Evolutionary conservation across 1,140 invertebrate genomes (phyloP).

Genomic region (Agraylea sexmaculata): DNA sequence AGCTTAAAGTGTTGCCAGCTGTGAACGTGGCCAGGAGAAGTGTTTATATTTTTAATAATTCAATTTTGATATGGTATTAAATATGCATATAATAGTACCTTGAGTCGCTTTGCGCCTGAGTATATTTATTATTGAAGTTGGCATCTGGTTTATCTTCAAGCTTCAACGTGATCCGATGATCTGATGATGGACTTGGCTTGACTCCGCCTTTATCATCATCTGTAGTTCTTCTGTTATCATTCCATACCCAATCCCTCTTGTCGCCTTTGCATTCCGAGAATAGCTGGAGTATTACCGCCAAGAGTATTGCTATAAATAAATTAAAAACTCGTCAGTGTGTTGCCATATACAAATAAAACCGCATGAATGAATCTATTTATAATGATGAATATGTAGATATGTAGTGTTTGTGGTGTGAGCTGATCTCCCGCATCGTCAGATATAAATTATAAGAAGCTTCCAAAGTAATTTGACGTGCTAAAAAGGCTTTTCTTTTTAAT

Average conservation of each 20-base stretch:
- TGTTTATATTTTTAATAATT: background rate
- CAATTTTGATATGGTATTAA: no score
- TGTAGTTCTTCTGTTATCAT: slow-evolving; percentile 14
- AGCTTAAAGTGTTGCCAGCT: background rate
- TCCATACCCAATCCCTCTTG: slow-evolving; percentile 20
- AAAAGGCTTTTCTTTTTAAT: no score
- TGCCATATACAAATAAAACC: no score
- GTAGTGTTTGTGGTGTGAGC: no score
- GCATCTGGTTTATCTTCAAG: slow-evolving; percentile 14
- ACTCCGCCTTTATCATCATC: slow-evolving; percentile 6
- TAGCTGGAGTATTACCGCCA: background rate
- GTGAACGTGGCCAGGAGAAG: background rate
- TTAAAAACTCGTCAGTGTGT: background rate
- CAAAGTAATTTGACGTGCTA: no score
- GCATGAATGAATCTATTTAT: no score
- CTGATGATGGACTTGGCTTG: slow-evolving; percentile 2
- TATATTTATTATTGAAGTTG: slow-evolving; percentile 16
- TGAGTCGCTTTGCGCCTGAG: slow-evolving; percentile 6
- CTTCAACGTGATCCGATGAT: slow-evolving; percentile 16
- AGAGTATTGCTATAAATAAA: background rate
- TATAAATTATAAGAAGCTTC: no score
- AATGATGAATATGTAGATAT: no score
- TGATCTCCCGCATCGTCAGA: no score
- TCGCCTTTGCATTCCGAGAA: slow-evolving; percentile 6
- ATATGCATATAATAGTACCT: slow-evolving; percentile 7